Conservation (phyloP, 2,113 vertebrate genomes). For the Genyomyrus donnyi region DNA sequence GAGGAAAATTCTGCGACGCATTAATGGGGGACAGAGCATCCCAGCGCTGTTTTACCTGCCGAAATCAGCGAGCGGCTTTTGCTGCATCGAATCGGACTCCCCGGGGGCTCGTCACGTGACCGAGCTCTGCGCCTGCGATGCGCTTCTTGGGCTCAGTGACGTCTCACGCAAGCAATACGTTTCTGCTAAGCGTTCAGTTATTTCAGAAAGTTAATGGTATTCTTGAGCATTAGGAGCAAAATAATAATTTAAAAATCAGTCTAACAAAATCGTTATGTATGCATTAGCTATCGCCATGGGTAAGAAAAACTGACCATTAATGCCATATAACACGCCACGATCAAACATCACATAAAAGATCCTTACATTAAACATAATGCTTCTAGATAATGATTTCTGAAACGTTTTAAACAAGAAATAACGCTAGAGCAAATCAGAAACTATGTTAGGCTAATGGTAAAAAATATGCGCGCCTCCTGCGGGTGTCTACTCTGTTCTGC, state of each 20-base stretch:
- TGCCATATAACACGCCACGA: not conserved
- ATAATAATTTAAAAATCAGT: not conserved
- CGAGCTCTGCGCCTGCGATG: constrained; percentile 46
- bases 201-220: not conserved
- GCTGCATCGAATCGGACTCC: constrained; percentile 61
- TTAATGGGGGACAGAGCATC: constrained; percentile 10
- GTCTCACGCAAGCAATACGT: not conserved
- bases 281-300: not conserved
- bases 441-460: not conserved
- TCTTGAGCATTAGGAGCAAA: not conserved
- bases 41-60: constrained; percentile 44
- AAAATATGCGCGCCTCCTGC: not conserved
- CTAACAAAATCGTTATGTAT: not conserved
- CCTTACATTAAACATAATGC: not conserved
- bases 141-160: not conserved
- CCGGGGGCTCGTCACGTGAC: constrained; percentile 55
- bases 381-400: not conserved
- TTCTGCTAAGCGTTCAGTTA: not conserved
- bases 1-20: not conserved
- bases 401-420: not conserved
- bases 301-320: not conserved
- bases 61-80: constrained; percentile 47
- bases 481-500: not conserved
- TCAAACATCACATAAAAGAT: not conserved
- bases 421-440: not conserved